Evolutionary conservation across 2,113 vertebrate species (phyloP).

Genomic region (Cheilinus undulatus): DNA sequence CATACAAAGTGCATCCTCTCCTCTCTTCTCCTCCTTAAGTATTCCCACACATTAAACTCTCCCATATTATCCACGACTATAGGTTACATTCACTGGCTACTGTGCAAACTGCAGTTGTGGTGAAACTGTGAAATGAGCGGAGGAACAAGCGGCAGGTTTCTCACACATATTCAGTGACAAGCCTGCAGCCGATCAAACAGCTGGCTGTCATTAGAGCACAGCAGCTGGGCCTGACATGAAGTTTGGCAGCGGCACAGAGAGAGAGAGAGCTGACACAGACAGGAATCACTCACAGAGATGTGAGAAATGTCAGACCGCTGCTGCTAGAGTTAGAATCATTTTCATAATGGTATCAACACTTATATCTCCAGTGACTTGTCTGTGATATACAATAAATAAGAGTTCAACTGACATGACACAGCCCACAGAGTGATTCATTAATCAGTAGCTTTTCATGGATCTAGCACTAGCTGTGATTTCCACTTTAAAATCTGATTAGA

Average conservation of each 20-base stretch:
- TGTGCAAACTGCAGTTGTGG: slow-evolving; percentile 46
- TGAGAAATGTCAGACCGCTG: slow-evolving; percentile 29
- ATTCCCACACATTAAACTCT: slow-evolving; percentile 44
- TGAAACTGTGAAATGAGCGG: slow-evolving; percentile 55
- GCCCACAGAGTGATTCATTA: too few relatives aligned
- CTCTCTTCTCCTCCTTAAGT: slow-evolving; percentile 1
- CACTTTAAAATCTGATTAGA: too few relatives aligned
- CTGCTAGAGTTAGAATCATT: background rate
- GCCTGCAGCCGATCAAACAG: slow-evolving; percentile 69
- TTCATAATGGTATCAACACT: background rate
- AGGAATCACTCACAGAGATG: slow-evolving; percentile 49
- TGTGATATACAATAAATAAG: background rate
- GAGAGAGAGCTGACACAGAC: slow-evolving; percentile 44
- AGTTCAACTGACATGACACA: too few relatives aligned
- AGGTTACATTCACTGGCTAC: slow-evolving; percentile 53
- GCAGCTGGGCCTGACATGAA: slow-evolving; percentile 72
- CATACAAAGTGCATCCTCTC: slow-evolving; percentile 11
- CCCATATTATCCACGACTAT: slow-evolving; percentile 44
- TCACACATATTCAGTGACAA: slow-evolving; percentile 80
- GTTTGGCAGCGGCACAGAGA: slow-evolving; percentile 21
- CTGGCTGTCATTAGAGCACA: slow-evolving; percentile 73
- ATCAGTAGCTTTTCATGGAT: too few relatives aligned
- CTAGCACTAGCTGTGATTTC: too few relatives aligned
- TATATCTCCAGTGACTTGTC: background rate
- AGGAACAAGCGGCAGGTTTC: slow-evolving; percentile 67